Evolutionary conservation across 2,888 invertebrate genomes (phyloP).

Genomic region (Anthrax anthrax): DNA sequence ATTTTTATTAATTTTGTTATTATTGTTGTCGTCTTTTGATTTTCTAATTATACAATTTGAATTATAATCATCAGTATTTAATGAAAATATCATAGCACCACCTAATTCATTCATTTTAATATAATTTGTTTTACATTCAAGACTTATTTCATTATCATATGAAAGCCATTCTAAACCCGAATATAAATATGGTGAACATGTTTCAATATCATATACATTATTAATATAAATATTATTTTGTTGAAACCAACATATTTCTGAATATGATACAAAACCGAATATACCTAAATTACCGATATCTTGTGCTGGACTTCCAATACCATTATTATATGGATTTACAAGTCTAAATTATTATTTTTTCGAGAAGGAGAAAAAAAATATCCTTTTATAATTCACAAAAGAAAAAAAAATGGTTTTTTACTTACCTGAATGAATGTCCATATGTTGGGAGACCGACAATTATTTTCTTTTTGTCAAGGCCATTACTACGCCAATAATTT

Average conservation of each 20-base stretch:
- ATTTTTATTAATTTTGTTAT: background rate
- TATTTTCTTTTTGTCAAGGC: conserved; percentile 63
- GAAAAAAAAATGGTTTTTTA: background rate
- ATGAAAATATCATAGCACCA: conserved; percentile 72
- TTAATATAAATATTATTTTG: conserved; percentile 36
- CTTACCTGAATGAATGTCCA: conserved; percentile 60
- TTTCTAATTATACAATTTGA: conserved; percentile 37
- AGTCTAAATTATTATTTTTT: conserved; percentile 33
- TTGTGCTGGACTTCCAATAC: conserved; percentile 53
- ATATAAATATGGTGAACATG: conserved; percentile 64
- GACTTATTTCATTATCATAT: conserved; percentile 58
- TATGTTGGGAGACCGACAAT: conserved; percentile 79
- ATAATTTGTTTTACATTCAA: conserved; percentile 50
- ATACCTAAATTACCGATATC: conserved; percentile 53
- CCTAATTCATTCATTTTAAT: conserved; percentile 48
- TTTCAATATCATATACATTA: conserved; percentile 47
- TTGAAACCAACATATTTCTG: conserved; percentile 53
- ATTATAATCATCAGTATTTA: conserved; percentile 66
- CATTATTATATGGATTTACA: conserved; percentile 49
- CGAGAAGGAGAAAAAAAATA: background rate
- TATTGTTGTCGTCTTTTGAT: background rate
- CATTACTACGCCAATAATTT: conserved; percentile 58
- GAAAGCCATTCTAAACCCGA: conserved; percentile 65
- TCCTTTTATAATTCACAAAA: conserved; percentile 13
- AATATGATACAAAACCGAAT: conserved; percentile 57